Evolutionary conservation across 2,113 vertebrate genomes (phyloP).

Genomic region (Girardinichthys multiradiatus): DNA sequence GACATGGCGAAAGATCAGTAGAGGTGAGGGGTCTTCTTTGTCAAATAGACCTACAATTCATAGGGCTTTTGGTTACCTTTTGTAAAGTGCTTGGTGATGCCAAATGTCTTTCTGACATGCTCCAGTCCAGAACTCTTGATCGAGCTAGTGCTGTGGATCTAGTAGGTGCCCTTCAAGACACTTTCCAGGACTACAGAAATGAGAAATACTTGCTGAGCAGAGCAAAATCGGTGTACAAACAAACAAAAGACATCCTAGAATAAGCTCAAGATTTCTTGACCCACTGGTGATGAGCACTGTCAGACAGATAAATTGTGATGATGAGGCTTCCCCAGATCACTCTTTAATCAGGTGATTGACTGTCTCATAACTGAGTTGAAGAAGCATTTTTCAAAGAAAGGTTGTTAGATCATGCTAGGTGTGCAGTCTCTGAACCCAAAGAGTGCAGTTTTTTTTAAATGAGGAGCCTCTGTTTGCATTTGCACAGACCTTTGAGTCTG

Average conservation of each 20-base stretch:
- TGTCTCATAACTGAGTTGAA: not conserved
- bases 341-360: not conserved
- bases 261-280: not conserved
- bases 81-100: conserved; percentile 3
- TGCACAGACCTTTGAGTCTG: conserved; percentile 7
- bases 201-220: not conserved
- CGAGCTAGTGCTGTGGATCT: not conserved
- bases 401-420: not conserved
- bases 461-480: conserved; percentile 5
- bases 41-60: not conserved
- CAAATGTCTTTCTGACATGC: conserved; percentile 7
- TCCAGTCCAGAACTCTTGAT: conserved; percentile 3
- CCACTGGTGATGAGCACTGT: not conserved
- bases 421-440: not conserved
- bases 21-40: not conserved
- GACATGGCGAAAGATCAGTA: not conserved
- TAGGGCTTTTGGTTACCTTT: not conserved
- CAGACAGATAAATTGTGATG: not conserved
- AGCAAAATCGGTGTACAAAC: not conserved
- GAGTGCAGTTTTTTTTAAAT: not conserved
- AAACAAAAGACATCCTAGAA: not conserved
- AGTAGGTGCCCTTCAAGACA: not conserved
- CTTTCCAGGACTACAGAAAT: not conserved
- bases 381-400: not conserved
- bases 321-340: not conserved